These are phyloP conservation scores for Styela plicata DNA, from an alignment of 23 tunicate species.

Conservation along the genomic window DNA sequence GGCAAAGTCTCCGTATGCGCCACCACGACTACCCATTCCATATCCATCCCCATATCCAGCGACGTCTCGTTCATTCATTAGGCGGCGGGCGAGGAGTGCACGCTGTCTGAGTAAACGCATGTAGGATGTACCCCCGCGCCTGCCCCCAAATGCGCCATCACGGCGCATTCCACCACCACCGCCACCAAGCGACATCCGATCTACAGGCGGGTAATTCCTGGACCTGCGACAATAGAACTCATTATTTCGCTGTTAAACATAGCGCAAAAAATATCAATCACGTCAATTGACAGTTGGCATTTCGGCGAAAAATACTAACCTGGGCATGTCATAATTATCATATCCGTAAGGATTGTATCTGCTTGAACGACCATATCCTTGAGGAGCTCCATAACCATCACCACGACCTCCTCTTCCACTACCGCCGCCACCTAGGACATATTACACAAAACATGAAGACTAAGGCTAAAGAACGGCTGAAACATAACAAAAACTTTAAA, in stretches of 20 bases:
- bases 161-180: slow-evolving; percentile 15
- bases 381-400: background rate
- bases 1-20: slow-evolving; percentile 10
- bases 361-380: background rate
- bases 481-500: background rate
- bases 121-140: slow-evolving; percentile 30
- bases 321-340: background rate
- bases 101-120: slow-evolving; percentile 63
- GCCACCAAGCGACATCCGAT: slow-evolving; percentile 8
- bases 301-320: background rate
- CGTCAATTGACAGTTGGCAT: background rate
- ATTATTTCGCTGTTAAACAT: background rate
- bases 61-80: slow-evolving; percentile 27
- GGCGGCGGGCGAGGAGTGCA: slow-evolving; percentile 73
- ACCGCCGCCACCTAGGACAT: slow-evolving; percentile 5
- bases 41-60: slow-evolving; percentile 13
- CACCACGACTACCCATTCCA: slow-evolving; percentile 5
- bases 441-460: too few relatives aligned
- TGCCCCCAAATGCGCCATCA: background rate
- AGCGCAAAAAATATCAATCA: background rate
- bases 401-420: background rate
- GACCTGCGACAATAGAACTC: slow-evolving; percentile 19
- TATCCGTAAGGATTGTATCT: background rate
- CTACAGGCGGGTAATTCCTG: slow-evolving; percentile 6
- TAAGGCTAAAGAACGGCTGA: too few relatives aligned